Base-by-base conservation (phyloP, 2,797 vertebrate species). In the Phataginus tetradactyla region DNA sequence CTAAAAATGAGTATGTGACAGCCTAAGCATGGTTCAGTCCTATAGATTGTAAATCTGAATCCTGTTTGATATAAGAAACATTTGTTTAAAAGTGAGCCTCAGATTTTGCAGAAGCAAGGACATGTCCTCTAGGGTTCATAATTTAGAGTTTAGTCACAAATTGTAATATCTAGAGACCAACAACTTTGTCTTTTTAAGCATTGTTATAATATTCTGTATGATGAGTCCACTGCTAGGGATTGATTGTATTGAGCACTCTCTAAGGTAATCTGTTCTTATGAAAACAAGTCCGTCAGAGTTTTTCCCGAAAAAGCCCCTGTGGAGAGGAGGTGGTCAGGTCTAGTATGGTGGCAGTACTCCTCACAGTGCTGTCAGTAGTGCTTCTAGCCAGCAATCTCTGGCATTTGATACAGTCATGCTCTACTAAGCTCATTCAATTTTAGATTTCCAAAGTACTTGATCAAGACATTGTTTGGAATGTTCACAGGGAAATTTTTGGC, bases 401-500 rank as follows among this genome's bases (percentile, higher is more conserved):
- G 9, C 45, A 5, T 37, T 21, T 6, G 55, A 51, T 80, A 29
- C 42, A 0, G 0, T 3, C 68, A 1, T 15, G 7, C 4, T 7
- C 32, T 18, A 20, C 25, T 25, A 8, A 45, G 29, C 83, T 45
- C 0, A 0, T 21, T 61, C 45, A 6, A 15, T 63, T 57, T 34
- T 32, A 6, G 7, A 9, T 49, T 29, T 78, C 25, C 34, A 0
- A 42, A 34, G 68, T 14, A 5, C 23, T 49, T 14, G 59, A 14
- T 79, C 3, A 37, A 20, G n/a, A 49, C 4, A 3, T 15, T 18
- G 3, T 83, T 42, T 71, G 83, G 11, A 42, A 59, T 86, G 81
- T 97, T 84, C 95, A 77, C 98, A 99, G 99, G 99, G 53, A 99
- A 99, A 98, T 99, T 99, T 97, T 98, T 99, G 84, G 99, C 99